Conservation (phyloP, 2,113 vertebrate genomes). For the Chionodraco myersi region DNA sequence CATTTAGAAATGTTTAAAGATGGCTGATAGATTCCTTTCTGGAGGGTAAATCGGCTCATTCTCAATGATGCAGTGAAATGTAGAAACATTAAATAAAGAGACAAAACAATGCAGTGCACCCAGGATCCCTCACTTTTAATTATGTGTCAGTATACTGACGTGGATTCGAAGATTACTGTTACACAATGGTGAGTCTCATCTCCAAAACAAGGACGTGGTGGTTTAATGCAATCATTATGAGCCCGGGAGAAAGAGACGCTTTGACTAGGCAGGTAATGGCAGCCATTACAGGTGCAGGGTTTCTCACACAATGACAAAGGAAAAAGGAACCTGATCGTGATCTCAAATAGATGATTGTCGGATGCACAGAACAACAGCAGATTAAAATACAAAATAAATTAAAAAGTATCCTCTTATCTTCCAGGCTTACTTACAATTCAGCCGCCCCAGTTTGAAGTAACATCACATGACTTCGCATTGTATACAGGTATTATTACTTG, state of each 20-base stretch:
- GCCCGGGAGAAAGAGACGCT: slow-evolving; percentile 47
- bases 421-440: slow-evolving; percentile 50
- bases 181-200: slow-evolving; percentile 54
- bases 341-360: slow-evolving; percentile 66
- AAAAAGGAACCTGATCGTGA: slow-evolving; percentile 49
- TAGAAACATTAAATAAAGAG: slow-evolving; percentile 30
- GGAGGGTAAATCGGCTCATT: slow-evolving; percentile 45
- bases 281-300: slow-evolving; percentile 73
- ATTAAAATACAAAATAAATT: slow-evolving; percentile 22
- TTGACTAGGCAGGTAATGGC: slow-evolving; percentile 70
- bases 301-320: slow-evolving; percentile 39
- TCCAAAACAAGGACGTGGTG: slow-evolving; percentile 40
- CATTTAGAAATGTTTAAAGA: slow-evolving; percentile 32
- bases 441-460: slow-evolving; percentile 51
- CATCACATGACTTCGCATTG: slow-evolving; percentile 56
- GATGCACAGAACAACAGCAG: slow-evolving; percentile 59
- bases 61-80: slow-evolving; percentile 30
- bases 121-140: slow-evolving; percentile 9
- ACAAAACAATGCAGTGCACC: slow-evolving; percentile 8
- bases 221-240: slow-evolving; percentile 50
- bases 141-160: slow-evolving; percentile 32
- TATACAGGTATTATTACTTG: slow-evolving; percentile 73
- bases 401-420: slow-evolving; percentile 12
- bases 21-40: slow-evolving; percentile 17
- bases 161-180: slow-evolving; percentile 56